Evolutionary conservation across 2,888 invertebrate genomes (phyloP), one percentile per base, ranked within the genome.

Genomic region (Saturnia pavonia): DNA sequence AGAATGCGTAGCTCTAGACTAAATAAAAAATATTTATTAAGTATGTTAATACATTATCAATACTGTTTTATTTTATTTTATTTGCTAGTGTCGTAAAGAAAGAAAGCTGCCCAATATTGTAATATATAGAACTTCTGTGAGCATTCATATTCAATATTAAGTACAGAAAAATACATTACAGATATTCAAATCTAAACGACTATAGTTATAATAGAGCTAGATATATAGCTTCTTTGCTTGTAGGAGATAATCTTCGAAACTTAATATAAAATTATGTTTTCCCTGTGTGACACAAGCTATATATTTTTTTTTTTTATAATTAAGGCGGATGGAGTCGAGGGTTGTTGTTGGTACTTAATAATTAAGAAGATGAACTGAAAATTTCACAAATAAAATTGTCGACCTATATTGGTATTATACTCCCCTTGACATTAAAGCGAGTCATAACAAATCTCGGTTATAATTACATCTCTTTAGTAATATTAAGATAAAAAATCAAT

Each of bases 401-500:
- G 57, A 6, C 57, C 27, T 12, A 25, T 8, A 27, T 60, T 65
- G n/a, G 9, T 65, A n/a, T 40, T 65, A 65, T 40, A 9, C 65
- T 65, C 19, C 65, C 7, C 65, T 65, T 19, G 9, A 12, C 40
- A 65, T 65, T 65, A 65, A 67, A 54, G 67, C 70, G 42, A 16
- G 70, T 1, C 51, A 54, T 25, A 34, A 67, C 48, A 34, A 45
- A 54, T 54, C 66, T 54, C 67, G 67, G 42, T 54, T 67, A 70
- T 70, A 70, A 70, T 70, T 57, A 70, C 40, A 66, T 54, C 67
- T 51, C 63, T 68, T 65, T 65, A 68, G 71, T 42, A 68, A 71
- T 70, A 45, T 76, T 76, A 72, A 68, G 71, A 69, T 69, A 72
- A 78, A 73, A 81, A 82, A 81, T 77, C 72, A 75, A 78, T 76